phyloP scores from a whole-genome alignment of 2,888 invertebrate genomes.

The Lymantria monacha region DNA sequence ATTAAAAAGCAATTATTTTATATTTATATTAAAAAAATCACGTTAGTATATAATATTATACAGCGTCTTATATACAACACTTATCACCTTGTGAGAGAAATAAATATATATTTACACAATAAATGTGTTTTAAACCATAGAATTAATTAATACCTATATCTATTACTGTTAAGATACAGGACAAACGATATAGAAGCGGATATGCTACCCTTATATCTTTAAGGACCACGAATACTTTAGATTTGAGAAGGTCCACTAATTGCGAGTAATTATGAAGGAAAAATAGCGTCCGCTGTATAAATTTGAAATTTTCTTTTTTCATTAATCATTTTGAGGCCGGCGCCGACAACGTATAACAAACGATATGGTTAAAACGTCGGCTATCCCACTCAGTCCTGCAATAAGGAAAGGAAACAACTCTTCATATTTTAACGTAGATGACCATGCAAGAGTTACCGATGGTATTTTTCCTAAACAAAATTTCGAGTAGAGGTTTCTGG shows the following conservation, averaged over 20 bases:
- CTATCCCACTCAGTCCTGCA: constrained; percentile 28
- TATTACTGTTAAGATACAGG: too few species aligned
- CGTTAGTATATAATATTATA: too few species aligned
- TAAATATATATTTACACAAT: too few species aligned
- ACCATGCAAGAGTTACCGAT: constrained; percentile 51
- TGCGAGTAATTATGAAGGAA: constrained; percentile 35
- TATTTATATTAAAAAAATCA: too few species aligned
- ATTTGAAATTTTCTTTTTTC: constrained; percentile 57
- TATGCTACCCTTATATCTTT: background rate
- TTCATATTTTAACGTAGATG: constrained; percentile 64
- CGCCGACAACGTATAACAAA: constrained; percentile 61
- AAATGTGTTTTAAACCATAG: too few species aligned
- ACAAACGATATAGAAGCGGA: too few species aligned
- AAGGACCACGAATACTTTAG: constrained; percentile 2
- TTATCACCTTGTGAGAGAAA: too few species aligned
- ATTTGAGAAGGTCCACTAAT: constrained; percentile 20
- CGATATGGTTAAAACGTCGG: constrained; percentile 47
- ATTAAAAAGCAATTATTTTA: too few species aligned
- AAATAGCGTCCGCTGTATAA: constrained; percentile 35
- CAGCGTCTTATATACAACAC: too few species aligned
- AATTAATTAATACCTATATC: too few species aligned
- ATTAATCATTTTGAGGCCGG: constrained; percentile 61
- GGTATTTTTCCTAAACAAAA: constrained; percentile 62
- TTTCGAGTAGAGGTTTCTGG: constrained; percentile 18
- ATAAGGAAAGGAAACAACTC: constrained; percentile 34